Conservation (phyloP, 1,140 invertebrate genomes). For the Zaprionus davidi region DNA sequence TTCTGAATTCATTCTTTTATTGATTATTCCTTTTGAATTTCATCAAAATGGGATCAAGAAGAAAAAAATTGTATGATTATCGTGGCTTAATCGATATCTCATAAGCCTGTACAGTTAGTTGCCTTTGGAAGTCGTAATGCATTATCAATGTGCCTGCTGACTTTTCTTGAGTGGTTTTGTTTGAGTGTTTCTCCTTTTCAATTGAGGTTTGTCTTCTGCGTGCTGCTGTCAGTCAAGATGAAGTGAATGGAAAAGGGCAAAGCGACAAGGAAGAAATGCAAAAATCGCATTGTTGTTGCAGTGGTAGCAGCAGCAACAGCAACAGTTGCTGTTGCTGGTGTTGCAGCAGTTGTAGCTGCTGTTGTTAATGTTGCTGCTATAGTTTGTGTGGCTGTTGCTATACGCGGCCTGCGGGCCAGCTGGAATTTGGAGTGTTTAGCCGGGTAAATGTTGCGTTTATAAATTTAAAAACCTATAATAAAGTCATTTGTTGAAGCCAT, state of each 20-base stretch:
- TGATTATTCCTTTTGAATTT: too few relatives aligned
- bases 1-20: too few relatives aligned
- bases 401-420: constrained; percentile 39
- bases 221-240: neutral
- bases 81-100: too few relatives aligned
- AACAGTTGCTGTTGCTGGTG: neutral
- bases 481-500: constrained; percentile 70
- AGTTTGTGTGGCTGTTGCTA: neutral
- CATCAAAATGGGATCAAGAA: too few relatives aligned
- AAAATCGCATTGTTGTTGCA: constrained; percentile 8
- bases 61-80: too few relatives aligned
- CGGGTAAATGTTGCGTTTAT: constrained; percentile 77
- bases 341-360: neutral
- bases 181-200: neutral
- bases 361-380: neutral
- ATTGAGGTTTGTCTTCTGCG: neutral
- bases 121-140: neutral
- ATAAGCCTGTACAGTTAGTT: too few relatives aligned
- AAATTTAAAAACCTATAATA: constrained; percentile 82
- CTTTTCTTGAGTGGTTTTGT: neutral
- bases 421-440: constrained; percentile 71
- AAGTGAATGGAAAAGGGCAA: neutral
- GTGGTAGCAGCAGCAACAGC: neutral
- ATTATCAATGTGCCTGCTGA: neutral
- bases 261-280: constrained; percentile 3